Evolutionary conservation across 2,888 invertebrate species (phyloP).

Genomic region (Perithous albicinctus): DNA sequence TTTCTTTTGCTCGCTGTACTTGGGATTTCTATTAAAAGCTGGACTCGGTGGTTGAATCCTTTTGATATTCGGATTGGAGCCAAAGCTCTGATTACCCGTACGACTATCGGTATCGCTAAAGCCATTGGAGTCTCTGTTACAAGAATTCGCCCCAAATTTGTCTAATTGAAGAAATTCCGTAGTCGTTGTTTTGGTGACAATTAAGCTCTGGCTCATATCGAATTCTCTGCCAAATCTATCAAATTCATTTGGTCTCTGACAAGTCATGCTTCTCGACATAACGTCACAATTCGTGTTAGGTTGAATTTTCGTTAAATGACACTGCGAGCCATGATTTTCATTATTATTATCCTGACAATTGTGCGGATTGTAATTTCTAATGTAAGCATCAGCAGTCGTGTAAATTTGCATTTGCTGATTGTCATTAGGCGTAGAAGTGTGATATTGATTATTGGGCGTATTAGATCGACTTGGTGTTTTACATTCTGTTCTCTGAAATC

Average conservation of each 20-base stretch:
- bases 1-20: conserved; percentile 78
- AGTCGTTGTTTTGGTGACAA: conserved; percentile 81
- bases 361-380: conserved; percentile 74
- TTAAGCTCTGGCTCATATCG: conserved; percentile 83
- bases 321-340: conserved; percentile 51
- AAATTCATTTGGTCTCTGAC: conserved; percentile 76
- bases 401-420: conserved; percentile 78
- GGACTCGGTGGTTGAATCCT: conserved; percentile 85
- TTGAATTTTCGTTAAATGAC: conserved; percentile 31
- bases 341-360: conserved; percentile 74
- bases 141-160: conserved; percentile 80
- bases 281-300: conserved; percentile 69
- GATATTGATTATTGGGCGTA: conserved; percentile 70
- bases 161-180: conserved; percentile 82
- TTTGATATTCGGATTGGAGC: conserved; percentile 78
- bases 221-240: conserved; percentile 77
- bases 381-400: conserved; percentile 71
- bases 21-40: conserved; percentile 86
- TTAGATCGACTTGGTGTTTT: conserved; percentile 78
- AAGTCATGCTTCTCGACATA: conserved; percentile 80
- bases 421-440: conserved; percentile 69
- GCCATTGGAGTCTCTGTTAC: conserved; percentile 66
- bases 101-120: conserved; percentile 34
- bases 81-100: conserved; percentile 68
- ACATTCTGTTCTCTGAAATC: conserved; percentile 83